Evolutionary conservation across 2,888 invertebrate genomes (phyloP), one percentile per base, ranked within the genome.

Genomic region (Perizoma flavofasciatum): DNA sequence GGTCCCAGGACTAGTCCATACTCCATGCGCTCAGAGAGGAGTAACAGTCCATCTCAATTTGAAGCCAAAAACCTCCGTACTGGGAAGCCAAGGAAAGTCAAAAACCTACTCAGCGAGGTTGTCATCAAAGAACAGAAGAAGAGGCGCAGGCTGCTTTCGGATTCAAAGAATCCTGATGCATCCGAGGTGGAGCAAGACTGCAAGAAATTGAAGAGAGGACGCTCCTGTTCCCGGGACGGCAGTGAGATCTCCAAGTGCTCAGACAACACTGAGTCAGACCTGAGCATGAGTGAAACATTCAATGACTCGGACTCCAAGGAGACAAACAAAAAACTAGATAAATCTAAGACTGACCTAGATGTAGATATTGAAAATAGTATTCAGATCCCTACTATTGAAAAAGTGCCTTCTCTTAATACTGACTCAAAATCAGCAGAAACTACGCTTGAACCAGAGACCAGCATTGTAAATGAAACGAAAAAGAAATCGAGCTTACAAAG

Each of bases 21-120:
- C 72, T 92, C 93, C 41, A 94, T 94, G 77, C 85, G 94, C 60
- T 94, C 94, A 7, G 94, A 94, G 70, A 89, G 94, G 61, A 92
- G 92, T 70, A 91, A 90, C 67, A 92, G 92, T 63, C 92, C 92
- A 49, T 88, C 90, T 63, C 72, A 88, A 50, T 81, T 85, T 55
- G 92, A 93, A 66, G 90, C 90, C 34, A 93, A 95, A 66, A 93
- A 94, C 63, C 85, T 95, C 56, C 88, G 95, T 53, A 95, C 95
- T 78, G 95, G 95, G 0, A 95, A 95, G 76, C 93, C 94, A 48
- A 91, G 95, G 57, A 94, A 94, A 82, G 84, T 93, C 7, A 94
- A 93, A 74, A 93, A 87, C 69, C 85, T 93, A 49, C 77, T 94
- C 43, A 89, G 93, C 73, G 94, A 94, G 69, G 94, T 94, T 63